Evolutionary conservation across 92 coral and sea anemone genomes (phyloP), one percentile per base, ranked within the genome.

Genomic region (Diadumene lineata): DNA sequence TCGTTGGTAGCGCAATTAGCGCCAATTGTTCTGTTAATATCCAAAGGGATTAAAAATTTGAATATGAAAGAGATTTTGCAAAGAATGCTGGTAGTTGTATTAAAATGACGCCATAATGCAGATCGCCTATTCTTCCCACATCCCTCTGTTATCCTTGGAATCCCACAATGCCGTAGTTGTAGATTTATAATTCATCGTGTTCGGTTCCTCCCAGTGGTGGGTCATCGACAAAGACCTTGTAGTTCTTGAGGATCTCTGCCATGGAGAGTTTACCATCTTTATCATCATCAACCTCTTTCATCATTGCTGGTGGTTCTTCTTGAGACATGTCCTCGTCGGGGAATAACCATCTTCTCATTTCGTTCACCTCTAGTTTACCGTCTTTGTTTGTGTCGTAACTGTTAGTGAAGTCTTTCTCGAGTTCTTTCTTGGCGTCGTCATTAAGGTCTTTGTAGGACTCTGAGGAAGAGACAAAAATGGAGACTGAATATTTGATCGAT

Each of bases 261-360:
- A 91, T 87, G 79, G 92, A 84, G 9, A 91, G 75, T 79, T 91
- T 84, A 18, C 97, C 97, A 28, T 91, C 97, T 70, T 87, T 84
- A 69, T 91, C 69, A 22, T 91, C 97, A 33, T 91, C 97, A 43
- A 89, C 92, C 55, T 91, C 97, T 61, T 91, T 91, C 72, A 91
- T 78, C 72, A 91, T 83, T 57, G 83, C 82, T 66, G 84, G 86
- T 2, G 97, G 92, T 72, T 91, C 92, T 60, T 91, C 97, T 11
- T 68, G 72, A 3, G 97, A 81, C 75, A 91, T 84, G 56, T 87
- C 97, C 43, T 91, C 97, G 28, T 91, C 97, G 1, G 97, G 97
- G 75, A 91, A 76, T 1, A 91, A 86, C 97, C 97, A 91, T 48
- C 79, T 66, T 64, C 66, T 77, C 86, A 91, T 84, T 68, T 91